Evolutionary conservation across 1,140 invertebrate genomes (phyloP).

Genomic region (Ceratina japonica): DNA sequence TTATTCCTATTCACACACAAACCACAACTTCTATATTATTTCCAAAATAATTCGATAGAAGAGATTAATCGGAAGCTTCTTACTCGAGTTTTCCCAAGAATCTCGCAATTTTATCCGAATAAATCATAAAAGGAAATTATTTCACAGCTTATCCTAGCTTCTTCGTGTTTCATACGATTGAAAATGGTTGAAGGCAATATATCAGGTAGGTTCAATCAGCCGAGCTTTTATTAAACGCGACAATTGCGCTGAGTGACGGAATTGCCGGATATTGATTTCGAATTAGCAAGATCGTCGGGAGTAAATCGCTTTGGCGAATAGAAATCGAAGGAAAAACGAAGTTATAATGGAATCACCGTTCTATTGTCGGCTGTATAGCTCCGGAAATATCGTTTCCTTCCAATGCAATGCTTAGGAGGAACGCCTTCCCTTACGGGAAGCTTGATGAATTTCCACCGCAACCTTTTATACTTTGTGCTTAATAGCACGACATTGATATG

Average conservation of each 20-base stretch:
- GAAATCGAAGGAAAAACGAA: conserved; percentile 24
- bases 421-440: neutral
- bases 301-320: neutral
- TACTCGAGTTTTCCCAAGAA: no score
- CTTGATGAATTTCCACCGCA: conserved; percentile 24
- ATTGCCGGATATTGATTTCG: conserved; percentile 72
- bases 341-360: conserved; percentile 28
- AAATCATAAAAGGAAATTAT: conserved; percentile 56
- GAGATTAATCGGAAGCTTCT: no score
- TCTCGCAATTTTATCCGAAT: no score
- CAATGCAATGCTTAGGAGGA: neutral
- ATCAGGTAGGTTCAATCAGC: conserved; percentile 57
- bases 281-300: conserved; percentile 68
- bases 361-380: conserved; percentile 10
- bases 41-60: no score
- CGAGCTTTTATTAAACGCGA: conserved; percentile 47
- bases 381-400: neutral
- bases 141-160: conserved; percentile 24
- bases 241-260: conserved; percentile 53
- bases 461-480: neutral
- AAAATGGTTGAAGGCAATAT: conserved; percentile 64
- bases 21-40: no score
- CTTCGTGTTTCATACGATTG: neutral
- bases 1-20: no score
- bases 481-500: neutral